These are phyloP conservation scores for Myopa testacea DNA, from an alignment of 2,888 invertebrate genomes.

Conservation along the genomic window DNA sequence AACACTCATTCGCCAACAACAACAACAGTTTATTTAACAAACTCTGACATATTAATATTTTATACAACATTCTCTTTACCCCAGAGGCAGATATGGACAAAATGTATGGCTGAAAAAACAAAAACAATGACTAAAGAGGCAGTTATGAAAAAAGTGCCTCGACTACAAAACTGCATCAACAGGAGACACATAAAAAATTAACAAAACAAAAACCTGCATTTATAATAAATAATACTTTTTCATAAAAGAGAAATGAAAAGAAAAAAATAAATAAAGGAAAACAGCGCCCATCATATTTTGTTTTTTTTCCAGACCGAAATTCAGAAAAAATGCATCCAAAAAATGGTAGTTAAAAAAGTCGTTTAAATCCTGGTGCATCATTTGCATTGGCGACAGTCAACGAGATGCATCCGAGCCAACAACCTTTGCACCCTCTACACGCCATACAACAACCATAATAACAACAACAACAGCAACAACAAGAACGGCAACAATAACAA, in stretches of 20 bases:
- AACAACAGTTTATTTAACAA: conserved; percentile 40
- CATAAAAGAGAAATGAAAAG: conserved; percentile 3
- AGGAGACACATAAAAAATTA: neutral
- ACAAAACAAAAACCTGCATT: conserved; percentile 26
- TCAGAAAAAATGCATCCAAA: neutral
- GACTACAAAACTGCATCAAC: neutral
- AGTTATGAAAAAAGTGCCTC: too few species aligned
- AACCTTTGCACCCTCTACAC: conserved; percentile 7
- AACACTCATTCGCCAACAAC: neutral
- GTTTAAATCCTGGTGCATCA: conserved; percentile 23
- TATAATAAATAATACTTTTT: conserved; percentile 36
- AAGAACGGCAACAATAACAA: neutral
- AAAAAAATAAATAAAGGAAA: neutral
- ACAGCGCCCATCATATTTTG: neutral
- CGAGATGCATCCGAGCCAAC: conserved; percentile 24
- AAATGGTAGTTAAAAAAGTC: conserved; percentile 26
- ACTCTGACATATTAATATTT: conserved; percentile 46
- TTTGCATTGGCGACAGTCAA: conserved; percentile 20
- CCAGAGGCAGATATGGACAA: conserved; percentile 29
- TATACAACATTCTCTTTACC: conserved; percentile 38
- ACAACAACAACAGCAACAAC: neutral
- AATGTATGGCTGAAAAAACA: conserved; percentile 24
- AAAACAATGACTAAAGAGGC: conserved; percentile 11
- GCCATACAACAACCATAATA: neutral
- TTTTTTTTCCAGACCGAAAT: neutral